Base-by-base conservation (phyloP, 2,888 invertebrate species). In the Schrankia costaestrigalis region DNA sequence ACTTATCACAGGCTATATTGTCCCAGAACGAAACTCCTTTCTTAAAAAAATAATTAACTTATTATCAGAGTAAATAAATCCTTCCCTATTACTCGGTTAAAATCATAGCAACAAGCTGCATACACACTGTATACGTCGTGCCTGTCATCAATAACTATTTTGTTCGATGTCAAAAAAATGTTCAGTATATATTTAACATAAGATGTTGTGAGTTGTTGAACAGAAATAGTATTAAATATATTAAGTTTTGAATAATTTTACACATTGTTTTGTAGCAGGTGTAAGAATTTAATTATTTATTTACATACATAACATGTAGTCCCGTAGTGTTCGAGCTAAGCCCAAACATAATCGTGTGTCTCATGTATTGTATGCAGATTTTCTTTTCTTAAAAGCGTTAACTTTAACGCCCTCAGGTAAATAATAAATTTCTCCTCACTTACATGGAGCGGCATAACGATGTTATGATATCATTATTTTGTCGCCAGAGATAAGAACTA, bases 301-400 rank as follows among this genome's bases (percentile, higher is more conserved):
- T 62, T 54, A 63, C 63, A 62, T 59, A 59, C 57, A 52, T 46
- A 56, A 59, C 46, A 56, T 51, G 47, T 56, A 58, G 58, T 56
- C 55, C 45, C 41, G 50, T 47, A 48, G 50, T 35, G 46, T 39
- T 12, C 26, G 31, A 14, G 28, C 38, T 17, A 38, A 34, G 35
- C 37, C 42, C 40, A 30, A 36, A 53, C 31, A 53, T 53, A 49
- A 45, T 41, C 46, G 28, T 22, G 49, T n/a, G n/a, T 49, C 26
- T 33, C 58, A 56, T 45, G 66, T 69, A 84, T 85, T 84, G 83
- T 82, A 85, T 85, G 83, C 73, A 83, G 81, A 85, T 83, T 62
- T 46, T 37, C 52, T 52, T 53, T 57, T 66, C 68, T 56, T 56
- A 63, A 62, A 69, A 65, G 77, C 71, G 77, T 63, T 69, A 74